Base-by-base conservation (phyloP, 2,797 vertebrate genomes). In the Vespertilio murinus region DNA sequence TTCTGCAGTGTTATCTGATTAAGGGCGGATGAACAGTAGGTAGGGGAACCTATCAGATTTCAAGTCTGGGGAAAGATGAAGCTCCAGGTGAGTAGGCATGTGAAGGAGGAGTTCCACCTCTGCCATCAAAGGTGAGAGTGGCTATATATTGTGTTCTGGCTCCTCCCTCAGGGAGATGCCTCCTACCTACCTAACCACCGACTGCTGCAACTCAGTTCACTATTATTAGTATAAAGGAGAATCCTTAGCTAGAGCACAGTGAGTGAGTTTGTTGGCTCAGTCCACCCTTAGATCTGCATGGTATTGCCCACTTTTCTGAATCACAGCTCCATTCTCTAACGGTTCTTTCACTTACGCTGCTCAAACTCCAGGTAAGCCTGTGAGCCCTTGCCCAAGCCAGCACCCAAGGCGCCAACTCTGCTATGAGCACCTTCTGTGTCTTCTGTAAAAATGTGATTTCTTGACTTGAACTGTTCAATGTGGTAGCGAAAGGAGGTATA, bases 11-110 rank as follows among this genome's bases (percentile, higher is more conserved):
- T 81, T 71, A 40, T 14, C 35, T 54, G 14, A 56, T 33, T 20
- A 65, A 9, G 35, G 49, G 16, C 0, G 1, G 6, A 52, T 75
- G 40, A 74, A 28, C 5, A 40, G 6, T n/a, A 42, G 0, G 0
- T 20, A 11, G 3, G 6, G 0, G 0, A 14, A 8, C 8, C 4
- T 45, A 4, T 17, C 10, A 17, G 35, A 70, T 23, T 42, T 74
- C 16, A 16, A 8, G 2, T 40, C 28, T 38, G 35, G 38, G 69
- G n/a, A 71, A 75, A 80, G 12, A 59, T 38, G 33, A 38, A 13
- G 7, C 33, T 79, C 67, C 52, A 23, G 3, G 3, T 52, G 69
- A 8, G n/a, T 2, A 82, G 40, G 4, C 7, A 9, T 64, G 18
- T 35, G 13, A 18, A 78, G 23, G 71, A 52, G n/a, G 47, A 1